Conservation (phyloP, 2,797 vertebrate genomes). For the Oophaga sylvatica region DNA sequence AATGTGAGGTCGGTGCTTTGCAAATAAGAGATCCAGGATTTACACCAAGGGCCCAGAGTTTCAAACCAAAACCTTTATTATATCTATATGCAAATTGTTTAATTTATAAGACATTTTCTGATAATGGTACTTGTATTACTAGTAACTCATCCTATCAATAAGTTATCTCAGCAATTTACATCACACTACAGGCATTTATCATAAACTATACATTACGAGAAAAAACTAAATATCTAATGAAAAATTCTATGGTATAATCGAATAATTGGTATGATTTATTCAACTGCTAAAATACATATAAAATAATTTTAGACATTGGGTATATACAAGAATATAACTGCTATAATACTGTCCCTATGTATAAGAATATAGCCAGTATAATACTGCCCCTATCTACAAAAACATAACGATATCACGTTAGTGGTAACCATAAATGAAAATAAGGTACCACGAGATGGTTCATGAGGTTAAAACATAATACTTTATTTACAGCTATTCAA, state of each 20-base stretch:
- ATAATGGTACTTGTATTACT: neutral
- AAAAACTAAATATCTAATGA: neutral
- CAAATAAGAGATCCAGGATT: neutral
- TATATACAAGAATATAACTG: too few species aligned
- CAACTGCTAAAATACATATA: neutral
- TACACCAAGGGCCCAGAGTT: neutral
- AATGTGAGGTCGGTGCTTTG: neutral
- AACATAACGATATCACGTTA: too few species aligned
- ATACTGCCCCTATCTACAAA: too few species aligned
- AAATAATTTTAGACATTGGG: neutral
- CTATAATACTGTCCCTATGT: too few species aligned
- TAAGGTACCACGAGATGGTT: too few species aligned
- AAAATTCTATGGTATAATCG: neutral
- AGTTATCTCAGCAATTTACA: neutral
- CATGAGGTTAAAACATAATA: too few species aligned
- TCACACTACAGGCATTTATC: neutral
- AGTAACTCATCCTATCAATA: slow-evolving; percentile 1
- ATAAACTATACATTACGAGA: slow-evolving; percentile 3
- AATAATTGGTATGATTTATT: neutral
- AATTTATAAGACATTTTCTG: neutral
- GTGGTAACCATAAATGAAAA: too few species aligned
- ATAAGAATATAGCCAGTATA: too few species aligned
- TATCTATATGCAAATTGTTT: neutral
- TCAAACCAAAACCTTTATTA: neutral
- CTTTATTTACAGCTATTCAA: too few species aligned